Evolutionary conservation across 2,113 vertebrate genomes (phyloP), one percentile per base, ranked within the genome.

Genomic region (Silurus glanis): DNA sequence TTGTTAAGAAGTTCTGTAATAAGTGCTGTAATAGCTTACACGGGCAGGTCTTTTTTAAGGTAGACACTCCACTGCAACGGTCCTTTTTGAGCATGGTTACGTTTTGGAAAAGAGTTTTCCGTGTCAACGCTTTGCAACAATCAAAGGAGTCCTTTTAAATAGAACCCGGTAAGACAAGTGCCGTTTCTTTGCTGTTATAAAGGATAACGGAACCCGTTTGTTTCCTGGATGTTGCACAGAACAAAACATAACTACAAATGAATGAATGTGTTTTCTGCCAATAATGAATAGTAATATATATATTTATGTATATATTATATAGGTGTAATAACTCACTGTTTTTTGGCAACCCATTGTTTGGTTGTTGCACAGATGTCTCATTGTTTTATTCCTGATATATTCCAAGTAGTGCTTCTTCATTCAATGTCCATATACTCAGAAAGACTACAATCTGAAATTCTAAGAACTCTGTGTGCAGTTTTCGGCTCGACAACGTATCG

Each of bases 401-500:
- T 69, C 6, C 3, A 16, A 37, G 19, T 71, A 45, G 8, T 45
- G 37, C 14, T 75, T 75, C 47, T 25, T 84, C 7, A 64, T 53
- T 76, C 12, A 4, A 2, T 47, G 21, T 45, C 72, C 5, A 14
- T 28, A 4, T 86, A 81, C 78, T 28, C 37, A 86, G 84, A 85
- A 86, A 49, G 78, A 61, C 25, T 14, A 79, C 17, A 17, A 9
- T 78, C 59, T 66, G 25, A 61, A 49, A 53, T 85, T 37, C 83
- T 64, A 19, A 85, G 83, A 85, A 85, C 62, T 58, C 37, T 78
- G 72, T 53, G 1, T 69, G 75, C 49, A 86, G 2, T 81, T 80
- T 37, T 49, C 74, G n/a, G 37, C 25, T 81, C 61, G 49, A 61
- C n/a, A n/a, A 13, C n/a, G 56, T 80, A 16, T 56, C 23, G n/a